Percentiles rank a stretch among this genome's conserved stretches.
These are phyloP conservation scores for Labeo calbasu DNA, from an alignment of 2,797 vertebrate species.

Conservation along the genomic window DNA sequence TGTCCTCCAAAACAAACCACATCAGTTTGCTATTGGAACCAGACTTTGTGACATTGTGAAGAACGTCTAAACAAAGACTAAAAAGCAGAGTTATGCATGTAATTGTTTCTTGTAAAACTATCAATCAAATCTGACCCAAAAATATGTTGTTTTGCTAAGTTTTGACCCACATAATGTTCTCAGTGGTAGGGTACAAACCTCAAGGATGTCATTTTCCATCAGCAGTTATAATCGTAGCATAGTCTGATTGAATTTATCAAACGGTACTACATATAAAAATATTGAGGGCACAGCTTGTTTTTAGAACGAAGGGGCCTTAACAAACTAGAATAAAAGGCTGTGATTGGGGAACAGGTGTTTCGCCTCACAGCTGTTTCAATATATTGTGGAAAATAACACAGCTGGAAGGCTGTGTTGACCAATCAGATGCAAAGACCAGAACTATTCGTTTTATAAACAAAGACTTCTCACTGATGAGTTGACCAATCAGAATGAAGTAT, in stretches of 20 bases:
- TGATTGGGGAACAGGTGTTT: slow-evolving; percentile 17
- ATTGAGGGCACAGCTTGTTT: neutral
- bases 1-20: neutral
- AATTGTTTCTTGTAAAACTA: neutral
- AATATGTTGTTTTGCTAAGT: slow-evolving; percentile 1
- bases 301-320: neutral
- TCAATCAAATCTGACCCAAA: neutral
- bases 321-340: neutral
- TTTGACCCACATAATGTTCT: neutral
- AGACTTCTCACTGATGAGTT: neutral
- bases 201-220: neutral
- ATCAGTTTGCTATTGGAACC: neutral
- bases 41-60: neutral
- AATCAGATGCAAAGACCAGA: slow-evolving; percentile 3
- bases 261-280: neutral
- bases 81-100: neutral
- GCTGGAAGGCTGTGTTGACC: neutral
- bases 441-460: neutral
- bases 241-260: neutral
- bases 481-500: slow-evolving; percentile 5
- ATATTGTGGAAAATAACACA: neutral
- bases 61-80: neutral
- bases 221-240: neutral
- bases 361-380: neutral
- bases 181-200: neutral